Percentiles rank a stretch among this genome's conserved stretches.
These are phyloP conservation scores for Acronicta leporina DNA, from an alignment of 2,888 invertebrate species.

Conservation along the genomic window DNA sequence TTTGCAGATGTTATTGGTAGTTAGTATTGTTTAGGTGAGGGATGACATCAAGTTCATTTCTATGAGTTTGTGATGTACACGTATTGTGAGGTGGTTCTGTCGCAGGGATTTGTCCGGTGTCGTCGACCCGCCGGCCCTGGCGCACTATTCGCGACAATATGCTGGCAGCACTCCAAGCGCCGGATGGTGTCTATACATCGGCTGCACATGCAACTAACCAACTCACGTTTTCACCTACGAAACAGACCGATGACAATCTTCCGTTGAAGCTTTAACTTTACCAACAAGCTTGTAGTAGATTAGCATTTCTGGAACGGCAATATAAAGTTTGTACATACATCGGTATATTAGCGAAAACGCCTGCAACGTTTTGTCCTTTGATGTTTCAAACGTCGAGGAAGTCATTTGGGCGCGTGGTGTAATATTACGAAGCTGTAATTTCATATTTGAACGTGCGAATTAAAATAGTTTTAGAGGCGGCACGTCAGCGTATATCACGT, in stretches of 20 bases:
- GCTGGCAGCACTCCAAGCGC: slow-evolving; percentile 81
- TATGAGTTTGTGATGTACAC: slow-evolving; percentile 15
- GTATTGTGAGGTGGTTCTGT: slow-evolving; percentile 28
- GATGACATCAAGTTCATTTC: slow-evolving; percentile 22
- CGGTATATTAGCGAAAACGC: slow-evolving; percentile 66
- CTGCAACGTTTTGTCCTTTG: slow-evolving; percentile 62
- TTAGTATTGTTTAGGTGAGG: slow-evolving; percentile 20
- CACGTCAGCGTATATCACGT: slow-evolving; percentile 37
- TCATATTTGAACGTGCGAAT: slow-evolving; percentile 54
- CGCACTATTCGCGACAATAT: slow-evolving; percentile 71
- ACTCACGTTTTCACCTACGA: slow-evolving; percentile 32
- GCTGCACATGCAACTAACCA: slow-evolving; percentile 62
- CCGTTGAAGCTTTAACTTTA: slow-evolving; percentile 39
- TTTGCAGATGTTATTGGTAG: slow-evolving; percentile 26
- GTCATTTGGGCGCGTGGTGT: slow-evolving; percentile 63
- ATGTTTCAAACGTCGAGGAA: slow-evolving; percentile 65
- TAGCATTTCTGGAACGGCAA: slow-evolving; percentile 38
- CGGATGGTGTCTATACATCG: slow-evolving; percentile 67
- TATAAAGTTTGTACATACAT: slow-evolving; percentile 53
- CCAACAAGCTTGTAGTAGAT: slow-evolving; percentile 24
- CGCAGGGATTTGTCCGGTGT: slow-evolving; percentile 47
- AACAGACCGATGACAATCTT: slow-evolving; percentile 21
- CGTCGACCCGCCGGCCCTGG: slow-evolving; percentile 71
- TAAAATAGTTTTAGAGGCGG: slow-evolving; percentile 52
- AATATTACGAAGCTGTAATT: slow-evolving; percentile 60